Conservation (phyloP, 2,888 invertebrate genomes). For the Stenolophus ochropezus region DNA sequence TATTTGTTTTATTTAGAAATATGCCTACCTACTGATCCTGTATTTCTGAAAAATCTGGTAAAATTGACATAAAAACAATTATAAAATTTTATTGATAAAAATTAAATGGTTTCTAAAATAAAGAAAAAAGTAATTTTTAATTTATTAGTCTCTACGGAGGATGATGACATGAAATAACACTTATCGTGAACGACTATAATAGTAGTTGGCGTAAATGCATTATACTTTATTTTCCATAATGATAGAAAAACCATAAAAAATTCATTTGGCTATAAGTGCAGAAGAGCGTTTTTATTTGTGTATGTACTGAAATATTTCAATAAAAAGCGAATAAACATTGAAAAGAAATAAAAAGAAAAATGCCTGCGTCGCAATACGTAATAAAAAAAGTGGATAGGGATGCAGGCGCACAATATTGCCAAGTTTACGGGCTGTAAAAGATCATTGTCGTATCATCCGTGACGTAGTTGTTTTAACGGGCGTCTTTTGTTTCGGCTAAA, state of each 20-base stretch:
- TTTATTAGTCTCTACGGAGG: too few species aligned
- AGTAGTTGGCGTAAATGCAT: too few species aligned
- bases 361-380: not conserved
- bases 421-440: slow-evolving; percentile 59
- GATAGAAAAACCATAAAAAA: not conserved
- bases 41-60: too few species aligned
- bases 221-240: not conserved
- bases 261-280: not conserved
- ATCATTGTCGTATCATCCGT: slow-evolving; percentile 56
- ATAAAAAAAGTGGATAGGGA: slow-evolving; percentile 21
- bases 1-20: too few species aligned
- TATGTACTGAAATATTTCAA: slow-evolving; percentile 20
- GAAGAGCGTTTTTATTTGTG: not conserved
- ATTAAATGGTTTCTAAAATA: too few species aligned
- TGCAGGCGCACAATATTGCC: slow-evolving; percentile 25
- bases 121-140: too few species aligned
- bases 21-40: too few species aligned
- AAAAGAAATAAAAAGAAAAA: slow-evolving; percentile 31
- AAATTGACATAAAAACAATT: too few species aligned
- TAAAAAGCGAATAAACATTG: slow-evolving; percentile 31
- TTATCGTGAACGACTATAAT: too few species aligned
- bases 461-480: slow-evolving; percentile 49
- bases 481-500: slow-evolving; percentile 56
- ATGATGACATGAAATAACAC: too few species aligned
- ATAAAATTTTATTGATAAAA: too few species aligned